These are phyloP conservation scores for Synchiropus splendidus DNA, from an alignment of 2,113 vertebrate genomes.

Conservation along the genomic window DNA sequence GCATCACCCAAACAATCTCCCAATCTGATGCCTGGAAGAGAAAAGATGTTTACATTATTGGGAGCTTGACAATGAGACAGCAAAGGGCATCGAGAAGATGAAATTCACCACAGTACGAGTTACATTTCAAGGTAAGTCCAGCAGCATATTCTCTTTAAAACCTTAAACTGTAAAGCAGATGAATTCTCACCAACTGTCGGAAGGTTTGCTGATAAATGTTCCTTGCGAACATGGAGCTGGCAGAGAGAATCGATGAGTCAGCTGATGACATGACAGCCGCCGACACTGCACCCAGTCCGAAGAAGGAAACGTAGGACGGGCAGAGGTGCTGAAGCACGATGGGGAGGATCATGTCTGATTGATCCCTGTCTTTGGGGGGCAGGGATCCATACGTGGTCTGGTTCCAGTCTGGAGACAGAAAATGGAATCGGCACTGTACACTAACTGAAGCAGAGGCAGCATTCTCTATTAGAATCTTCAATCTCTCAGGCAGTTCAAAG, in stretches of 20 bases:
- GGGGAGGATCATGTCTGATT: constrained; percentile 93
- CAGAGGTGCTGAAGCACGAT: constrained; percentile 93
- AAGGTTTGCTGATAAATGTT: constrained; percentile 96
- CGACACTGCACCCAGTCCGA: constrained; percentile 89
- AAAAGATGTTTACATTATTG: constrained; percentile 15
- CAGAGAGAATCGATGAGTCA: constrained; percentile 94
- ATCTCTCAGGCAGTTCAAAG: too few relatives aligned
- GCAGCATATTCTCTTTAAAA: too few relatives aligned
- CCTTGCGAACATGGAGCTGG: constrained; percentile 95
- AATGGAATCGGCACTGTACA: not conserved
- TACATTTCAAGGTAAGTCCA: too few relatives aligned
- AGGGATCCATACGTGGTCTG: constrained; percentile 75
- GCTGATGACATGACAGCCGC: constrained; percentile 97
- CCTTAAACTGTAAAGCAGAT: too few relatives aligned
- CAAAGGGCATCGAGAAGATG: too few relatives aligned
- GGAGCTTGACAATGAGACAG: too few relatives aligned
- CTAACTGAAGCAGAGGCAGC: too few relatives aligned
- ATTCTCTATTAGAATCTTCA: too few relatives aligned
- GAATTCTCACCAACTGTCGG: constrained; percentile 91
- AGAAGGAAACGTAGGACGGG: constrained; percentile 86
- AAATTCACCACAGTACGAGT: too few relatives aligned
- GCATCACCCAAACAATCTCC: constrained; percentile 95
- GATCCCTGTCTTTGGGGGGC: constrained; percentile 73
- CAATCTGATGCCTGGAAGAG: constrained; percentile 82
- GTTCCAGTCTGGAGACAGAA: constrained; percentile 79